Conservation (phyloP, 2,888 invertebrate species). For the Caenorhabditis sinica region DNA sequence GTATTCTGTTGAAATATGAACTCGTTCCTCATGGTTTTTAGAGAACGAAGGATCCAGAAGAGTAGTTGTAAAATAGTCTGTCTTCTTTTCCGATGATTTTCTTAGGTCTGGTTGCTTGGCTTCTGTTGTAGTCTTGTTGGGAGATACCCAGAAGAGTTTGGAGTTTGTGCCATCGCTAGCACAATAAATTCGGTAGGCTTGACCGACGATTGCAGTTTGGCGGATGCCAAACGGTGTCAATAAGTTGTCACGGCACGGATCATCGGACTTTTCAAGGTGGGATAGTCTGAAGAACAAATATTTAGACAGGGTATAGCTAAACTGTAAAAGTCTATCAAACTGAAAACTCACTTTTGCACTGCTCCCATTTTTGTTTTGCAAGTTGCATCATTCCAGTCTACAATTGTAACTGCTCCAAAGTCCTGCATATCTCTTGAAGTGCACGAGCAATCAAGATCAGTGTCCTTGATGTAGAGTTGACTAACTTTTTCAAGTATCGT, state of each 20-base stretch:
- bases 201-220: slow-evolving; percentile 58
- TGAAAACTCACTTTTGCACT: slow-evolving; percentile 49
- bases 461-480: slow-evolving; percentile 37
- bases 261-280: slow-evolving; percentile 34
- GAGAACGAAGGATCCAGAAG: slow-evolving; percentile 63
- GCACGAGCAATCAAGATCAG: slow-evolving; percentile 65
- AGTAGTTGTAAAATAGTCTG: slow-evolving; percentile 69
- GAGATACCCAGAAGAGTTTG: slow-evolving; percentile 62
- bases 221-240: slow-evolving; percentile 51
- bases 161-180: slow-evolving; percentile 39
- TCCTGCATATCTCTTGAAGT: slow-evolving; percentile 44
- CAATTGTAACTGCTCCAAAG: slow-evolving; percentile 61
- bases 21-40: slow-evolving; percentile 44
- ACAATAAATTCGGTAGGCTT: slow-evolving; percentile 65
- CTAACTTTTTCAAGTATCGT: slow-evolving; percentile 41
- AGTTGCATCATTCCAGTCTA: slow-evolving; percentile 67
- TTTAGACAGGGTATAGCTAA: too few relatives aligned
- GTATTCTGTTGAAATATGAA: slow-evolving; percentile 66
- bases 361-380: slow-evolving; percentile 60
- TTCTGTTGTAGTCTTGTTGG: slow-evolving; percentile 36
- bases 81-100: slow-evolving; percentile 12
- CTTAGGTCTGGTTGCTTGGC: slow-evolving; percentile 46
- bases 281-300: slow-evolving; percentile 34
- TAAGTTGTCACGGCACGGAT: slow-evolving; percentile 60
- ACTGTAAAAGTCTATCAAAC: background rate